Conservation (phyloP, 2,797 vertebrate genomes). For the Rhinophrynus dorsalis region DNA sequence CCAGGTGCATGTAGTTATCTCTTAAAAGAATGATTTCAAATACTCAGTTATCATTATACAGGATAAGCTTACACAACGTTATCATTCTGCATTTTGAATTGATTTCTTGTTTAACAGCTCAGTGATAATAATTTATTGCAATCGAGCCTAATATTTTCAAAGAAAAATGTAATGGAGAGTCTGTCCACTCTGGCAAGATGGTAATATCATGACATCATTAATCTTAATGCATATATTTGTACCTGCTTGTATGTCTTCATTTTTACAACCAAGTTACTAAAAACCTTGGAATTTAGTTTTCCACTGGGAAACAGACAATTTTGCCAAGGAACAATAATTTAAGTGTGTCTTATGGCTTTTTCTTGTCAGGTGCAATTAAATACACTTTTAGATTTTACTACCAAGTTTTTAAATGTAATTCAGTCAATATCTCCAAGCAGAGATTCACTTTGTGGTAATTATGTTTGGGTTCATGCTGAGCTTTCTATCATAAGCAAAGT, state of each 20-base stretch:
- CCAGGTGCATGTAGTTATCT: not conserved
- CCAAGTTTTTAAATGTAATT: too few species aligned
- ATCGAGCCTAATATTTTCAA: slow-evolving; percentile 16
- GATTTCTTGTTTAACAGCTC: slow-evolving; percentile 12
- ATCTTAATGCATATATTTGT: slow-evolving; percentile 21
- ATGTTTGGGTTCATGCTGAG: too few species aligned
- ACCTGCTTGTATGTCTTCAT: slow-evolving; percentile 1
- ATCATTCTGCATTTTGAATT: slow-evolving; percentile 18
- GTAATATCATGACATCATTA: slow-evolving; percentile 40
- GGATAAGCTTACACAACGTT: slow-evolving; percentile 8
- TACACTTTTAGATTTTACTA: not conserved
- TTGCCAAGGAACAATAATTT: slow-evolving; percentile 19
- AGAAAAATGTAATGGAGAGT: slow-evolving; percentile 28
- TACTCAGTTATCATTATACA: slow-evolving; percentile 10
- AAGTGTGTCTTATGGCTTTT: not conserved
- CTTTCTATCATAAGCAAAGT: too few species aligned
- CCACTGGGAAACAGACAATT: not conserved
- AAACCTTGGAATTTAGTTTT: slow-evolving; percentile 17
- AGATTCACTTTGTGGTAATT: too few species aligned
- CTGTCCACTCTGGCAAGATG: slow-evolving; percentile 20
- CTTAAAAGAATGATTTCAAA: not conserved
- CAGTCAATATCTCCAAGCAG: too few species aligned
- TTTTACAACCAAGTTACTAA: slow-evolving; percentile 21
- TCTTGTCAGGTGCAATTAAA: slow-evolving; percentile 1
- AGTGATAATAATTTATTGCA: slow-evolving; percentile 35